Conservation (phyloP, 2,888 invertebrate genomes). For the Drosophila meridiana region DNA sequence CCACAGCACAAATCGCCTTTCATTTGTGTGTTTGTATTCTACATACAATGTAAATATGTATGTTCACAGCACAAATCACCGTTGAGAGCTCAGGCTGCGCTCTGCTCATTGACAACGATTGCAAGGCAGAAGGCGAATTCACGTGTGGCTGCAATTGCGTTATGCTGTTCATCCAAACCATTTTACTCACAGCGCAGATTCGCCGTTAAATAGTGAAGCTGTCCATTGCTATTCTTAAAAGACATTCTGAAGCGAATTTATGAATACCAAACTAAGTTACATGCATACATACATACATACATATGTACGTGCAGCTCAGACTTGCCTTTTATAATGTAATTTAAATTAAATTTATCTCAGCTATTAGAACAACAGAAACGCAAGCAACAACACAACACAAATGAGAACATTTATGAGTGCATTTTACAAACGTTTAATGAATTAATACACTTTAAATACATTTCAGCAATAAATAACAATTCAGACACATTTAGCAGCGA, state of each 20-base stretch:
- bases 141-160: constrained; percentile 3
- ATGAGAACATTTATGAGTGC: neutral
- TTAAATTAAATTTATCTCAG: neutral
- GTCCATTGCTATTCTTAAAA: neutral
- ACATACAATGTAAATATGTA: too few species aligned
- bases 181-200: neutral
- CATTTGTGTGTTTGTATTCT: too few species aligned
- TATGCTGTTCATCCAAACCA: neutral
- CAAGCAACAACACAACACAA: neutral
- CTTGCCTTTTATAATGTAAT: too few species aligned
- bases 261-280: too few species aligned
- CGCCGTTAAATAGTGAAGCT: neutral
- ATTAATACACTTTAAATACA: neutral
- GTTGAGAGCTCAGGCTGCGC: neutral
- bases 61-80: neutral
- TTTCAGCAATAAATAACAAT: neutral
- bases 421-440: neutral
- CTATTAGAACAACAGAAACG: neutral
- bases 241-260: neutral
- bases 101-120: neutral
- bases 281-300: too few species aligned
- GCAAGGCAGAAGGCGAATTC: constrained; percentile 2
- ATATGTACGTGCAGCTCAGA: too few species aligned
- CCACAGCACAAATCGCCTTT: too few species aligned
- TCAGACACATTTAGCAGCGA: neutral